These are phyloP conservation scores for Siderastrea radians DNA, from an alignment of 92 coral and sea anemone genomes.

Conservation along the genomic window DNA sequence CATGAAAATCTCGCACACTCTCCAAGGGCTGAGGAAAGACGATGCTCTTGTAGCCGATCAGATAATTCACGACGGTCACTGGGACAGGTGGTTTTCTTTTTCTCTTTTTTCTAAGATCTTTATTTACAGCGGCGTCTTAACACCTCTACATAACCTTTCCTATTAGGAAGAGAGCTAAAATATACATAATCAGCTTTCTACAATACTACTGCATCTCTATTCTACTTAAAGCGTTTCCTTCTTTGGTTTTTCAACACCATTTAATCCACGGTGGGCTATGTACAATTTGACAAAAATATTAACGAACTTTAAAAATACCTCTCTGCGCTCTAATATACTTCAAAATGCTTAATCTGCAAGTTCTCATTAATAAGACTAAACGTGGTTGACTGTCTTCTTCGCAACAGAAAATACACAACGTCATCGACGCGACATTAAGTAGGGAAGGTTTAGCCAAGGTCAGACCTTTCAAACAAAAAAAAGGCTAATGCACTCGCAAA, in stretches of 20 bases:
- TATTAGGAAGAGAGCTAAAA: conserved; percentile 17
- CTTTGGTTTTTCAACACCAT: neutral
- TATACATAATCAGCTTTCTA: conserved; percentile 31
- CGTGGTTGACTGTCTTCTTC: neutral
- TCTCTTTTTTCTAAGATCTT: neutral
- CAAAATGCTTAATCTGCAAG: neutral
- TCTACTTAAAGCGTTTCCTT: neutral
- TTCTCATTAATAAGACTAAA: neutral
- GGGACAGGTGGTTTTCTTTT: neutral
- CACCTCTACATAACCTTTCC: conserved; percentile 24
- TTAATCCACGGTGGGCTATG: neutral
- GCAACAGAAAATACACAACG: neutral
- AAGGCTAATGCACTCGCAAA: neutral
- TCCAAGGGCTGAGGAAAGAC: no score
- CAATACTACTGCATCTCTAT: conserved; percentile 18
- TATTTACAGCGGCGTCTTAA: conserved; percentile 45
- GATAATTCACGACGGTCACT: no score
- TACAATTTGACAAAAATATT: conserved; percentile 39
- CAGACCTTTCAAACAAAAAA: neutral
- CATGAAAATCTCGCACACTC: no score
- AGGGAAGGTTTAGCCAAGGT: neutral
- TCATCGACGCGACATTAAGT: neutral
- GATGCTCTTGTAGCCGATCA: no score
- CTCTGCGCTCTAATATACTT: conserved; percentile 1
- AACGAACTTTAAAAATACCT: conserved; percentile 18